Evolutionary conservation across 2,113 vertebrate genomes (phyloP).

Genomic region (Falcunculus frontatus): DNA sequence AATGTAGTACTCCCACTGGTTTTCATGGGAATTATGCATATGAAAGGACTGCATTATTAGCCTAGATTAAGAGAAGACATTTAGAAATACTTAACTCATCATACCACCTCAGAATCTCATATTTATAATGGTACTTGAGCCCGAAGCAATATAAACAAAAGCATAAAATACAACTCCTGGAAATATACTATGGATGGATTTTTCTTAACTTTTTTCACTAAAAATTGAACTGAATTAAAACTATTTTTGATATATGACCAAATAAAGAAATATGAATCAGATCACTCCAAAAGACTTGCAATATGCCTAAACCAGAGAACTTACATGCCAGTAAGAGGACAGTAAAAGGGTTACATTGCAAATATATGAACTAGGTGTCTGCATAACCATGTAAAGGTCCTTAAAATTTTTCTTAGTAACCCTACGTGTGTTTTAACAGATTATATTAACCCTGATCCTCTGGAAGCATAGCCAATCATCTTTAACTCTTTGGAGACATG

Average conservation of each 20-base stretch:
- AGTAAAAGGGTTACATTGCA: neutral
- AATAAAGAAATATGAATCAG: neutral
- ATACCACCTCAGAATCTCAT: neutral
- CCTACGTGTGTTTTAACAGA: neutral
- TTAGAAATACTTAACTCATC: conserved; percentile 13
- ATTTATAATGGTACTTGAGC: neutral
- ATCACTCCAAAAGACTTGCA: neutral
- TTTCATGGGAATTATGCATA: neutral
- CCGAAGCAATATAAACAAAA: neutral
- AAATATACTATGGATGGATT: neutral
- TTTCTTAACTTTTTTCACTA: neutral
- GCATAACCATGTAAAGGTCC: neutral
- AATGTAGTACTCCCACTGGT: neutral
- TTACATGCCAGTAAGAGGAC: neutral
- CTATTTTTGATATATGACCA: neutral
- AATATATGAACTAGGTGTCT: neutral
- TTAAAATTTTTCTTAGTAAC: neutral
- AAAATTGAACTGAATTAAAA: neutral
- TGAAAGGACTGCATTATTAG: neutral
- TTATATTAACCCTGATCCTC: neutral
- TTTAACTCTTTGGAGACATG: neutral
- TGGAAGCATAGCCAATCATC: neutral
- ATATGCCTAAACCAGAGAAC: neutral
- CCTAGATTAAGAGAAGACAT: neutral
- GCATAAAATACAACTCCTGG: neutral